Evolutionary conservation across 2,888 invertebrate genomes (phyloP), one percentile per base, ranked within the genome.

Genomic region (Formica aserva): DNA sequence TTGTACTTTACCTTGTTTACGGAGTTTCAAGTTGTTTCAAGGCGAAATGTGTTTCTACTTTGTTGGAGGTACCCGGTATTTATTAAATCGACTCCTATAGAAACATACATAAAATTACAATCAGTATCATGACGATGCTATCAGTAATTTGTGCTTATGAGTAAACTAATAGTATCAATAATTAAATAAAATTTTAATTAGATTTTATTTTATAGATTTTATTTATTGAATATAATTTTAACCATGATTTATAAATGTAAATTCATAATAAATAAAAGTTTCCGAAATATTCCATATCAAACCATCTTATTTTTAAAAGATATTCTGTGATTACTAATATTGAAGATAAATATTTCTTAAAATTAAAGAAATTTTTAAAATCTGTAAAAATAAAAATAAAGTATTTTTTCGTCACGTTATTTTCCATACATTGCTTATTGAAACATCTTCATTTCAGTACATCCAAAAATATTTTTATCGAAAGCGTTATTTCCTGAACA

Each of bases 331-430:
- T 74, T 74, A 13, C 2, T 60, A 3, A 22, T 35, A 22, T 48
- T n/a, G 2, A 13, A 71, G 29, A 74, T 41, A 11, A 8, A 57
- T 38, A 72, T 72, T 72, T 72, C 18, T 72, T 29, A 26, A 38
- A 60, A 18, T 74, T 11, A 41, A 26, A 9, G 18, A 29, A n/a
- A 0, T 52, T 3, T n/a, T 52, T 8, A n/a, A 8, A 52, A 3
- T n/a, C n/a, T 52, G n/a, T n/a, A 52, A 11, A 26, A 55, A 52
- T 52, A 57, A 18, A 6, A 35, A 71, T 9, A 55, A 18, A 38
- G 1, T 32, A 60, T 15, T 29, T 32, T 26, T 38, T 60, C 8
- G 18, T 55, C 38, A 18, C 18, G 0, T 22, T 52, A n/a, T 41
- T 9, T 18, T 5, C 9, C 26, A 11, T 8, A 5, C 32, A 29